Evolutionary conservation across 2,113 vertebrate species (phyloP), one percentile per base, ranked within the genome.

Genomic region (Poecilia latipinna): DNA sequence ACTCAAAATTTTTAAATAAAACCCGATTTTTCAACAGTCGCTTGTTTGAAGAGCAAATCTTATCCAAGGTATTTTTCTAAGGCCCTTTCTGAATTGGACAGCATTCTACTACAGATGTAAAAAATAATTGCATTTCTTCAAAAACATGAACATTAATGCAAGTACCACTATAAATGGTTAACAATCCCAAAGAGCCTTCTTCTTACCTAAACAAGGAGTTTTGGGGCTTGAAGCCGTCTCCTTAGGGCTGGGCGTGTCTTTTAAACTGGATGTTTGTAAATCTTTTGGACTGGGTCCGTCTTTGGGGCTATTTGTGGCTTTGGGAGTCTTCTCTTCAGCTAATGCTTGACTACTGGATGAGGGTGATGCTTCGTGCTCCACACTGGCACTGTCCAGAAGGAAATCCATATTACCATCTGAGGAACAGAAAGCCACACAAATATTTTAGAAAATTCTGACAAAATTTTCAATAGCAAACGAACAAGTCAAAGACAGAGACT

Each of bases 341-440:
- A 86, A 83, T 6, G 93, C 92, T 69, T 88, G 91, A 65, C 74
- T 83, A 74, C 84, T 93, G 15, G 94, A 94, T 37, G 93, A 65
- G 4, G 91, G 95, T 60, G 94, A 93, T 13, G 89, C 80, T 19
- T 92, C 93, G 91, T 90, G 95, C 67, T 97, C 96, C 76, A 94
- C 90, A 72, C 92, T 93, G 85, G 94, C 95, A 83, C 94, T 95
- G 77, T 98, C 96, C 90, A 99, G 93, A 82, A 98, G 90, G 85
- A 94, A 82, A 80, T 99, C 97, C 80, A 98, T 92, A 83, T 97
- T 96, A 42, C 96, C 96, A 61, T 99, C 98, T 99, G 87, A 72
- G 26, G 71, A 90, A 82, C 12, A 79, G 8, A 78, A 66, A 82
- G 29, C 0, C 1, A 32, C 8, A 54, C 28, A 57, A 19, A 64